A percentile compares a stretch with the other conserved stretches of the same genome.
Conservation (phyloP, 2,888 invertebrate species). For the Nebria brevicollis region DNA sequence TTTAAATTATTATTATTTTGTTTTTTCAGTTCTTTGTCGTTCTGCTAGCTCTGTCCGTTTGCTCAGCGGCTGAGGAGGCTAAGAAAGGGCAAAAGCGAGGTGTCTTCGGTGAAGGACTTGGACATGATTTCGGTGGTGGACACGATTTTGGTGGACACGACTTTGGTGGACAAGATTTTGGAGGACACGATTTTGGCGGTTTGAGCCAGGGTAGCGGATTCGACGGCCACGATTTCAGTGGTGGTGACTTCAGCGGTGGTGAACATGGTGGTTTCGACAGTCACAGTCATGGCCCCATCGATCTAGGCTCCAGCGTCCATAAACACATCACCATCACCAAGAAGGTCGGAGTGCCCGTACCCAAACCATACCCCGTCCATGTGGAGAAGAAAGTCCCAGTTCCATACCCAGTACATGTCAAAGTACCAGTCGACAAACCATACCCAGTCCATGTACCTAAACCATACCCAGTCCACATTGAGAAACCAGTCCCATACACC, state of each 20-base stretch:
- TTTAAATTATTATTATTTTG: background rate
- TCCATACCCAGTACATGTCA: conserved; percentile 50
- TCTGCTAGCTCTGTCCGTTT: conserved; percentile 61
- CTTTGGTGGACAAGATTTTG: background rate
- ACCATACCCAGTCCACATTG: conserved; percentile 51
- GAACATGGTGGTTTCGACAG: conserved; percentile 3
- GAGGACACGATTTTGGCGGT: conserved; percentile 20
- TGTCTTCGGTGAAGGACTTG: conserved; percentile 60
- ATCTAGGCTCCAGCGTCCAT: conserved; percentile 51
- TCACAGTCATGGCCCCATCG: conserved; percentile 45
- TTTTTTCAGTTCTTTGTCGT: conserved; percentile 61
- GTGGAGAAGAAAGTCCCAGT: conserved; percentile 55
- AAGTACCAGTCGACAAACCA: conserved; percentile 57
- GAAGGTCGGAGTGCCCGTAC: conserved; percentile 61
- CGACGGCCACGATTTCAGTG: background rate
- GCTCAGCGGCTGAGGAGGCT: conserved; percentile 56
- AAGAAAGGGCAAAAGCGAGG: conserved; percentile 63
- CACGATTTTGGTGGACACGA: conserved; percentile 49
- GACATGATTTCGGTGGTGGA: conserved; percentile 60
- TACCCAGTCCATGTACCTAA: conserved; percentile 55
- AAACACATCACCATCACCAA: conserved; percentile 57
- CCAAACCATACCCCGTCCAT: conserved; percentile 60
- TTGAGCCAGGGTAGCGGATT: conserved; percentile 11
- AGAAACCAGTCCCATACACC: conserved; percentile 50
- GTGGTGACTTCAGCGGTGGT: background rate